Evolutionary conservation across 2,113 vertebrate species (phyloP).

Genomic region (Cervus canadensis): DNA sequence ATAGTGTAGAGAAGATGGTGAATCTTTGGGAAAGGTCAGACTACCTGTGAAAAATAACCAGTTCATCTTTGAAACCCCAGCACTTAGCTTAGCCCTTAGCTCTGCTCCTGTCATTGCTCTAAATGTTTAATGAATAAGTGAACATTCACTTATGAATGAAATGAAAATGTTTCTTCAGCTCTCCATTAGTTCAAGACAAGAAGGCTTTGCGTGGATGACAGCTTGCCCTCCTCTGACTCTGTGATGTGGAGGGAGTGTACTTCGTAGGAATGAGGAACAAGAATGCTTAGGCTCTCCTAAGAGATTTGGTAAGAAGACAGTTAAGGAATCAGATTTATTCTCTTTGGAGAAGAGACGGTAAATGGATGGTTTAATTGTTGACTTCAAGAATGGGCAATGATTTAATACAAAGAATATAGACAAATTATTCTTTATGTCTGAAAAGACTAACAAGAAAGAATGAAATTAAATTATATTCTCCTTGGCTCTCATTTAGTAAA

Average conservation of each 20-base stretch:
- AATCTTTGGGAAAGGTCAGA: not conserved
- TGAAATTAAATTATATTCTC: not conserved
- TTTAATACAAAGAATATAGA: not conserved
- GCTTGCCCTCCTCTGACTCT: not conserved
- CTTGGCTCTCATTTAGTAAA: not conserved
- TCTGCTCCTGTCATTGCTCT: not conserved
- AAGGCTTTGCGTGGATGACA: not conserved
- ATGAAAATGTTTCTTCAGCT: not conserved
- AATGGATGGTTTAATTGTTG: not conserved
- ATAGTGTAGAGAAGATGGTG: not conserved
- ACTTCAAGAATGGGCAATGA: not conserved
- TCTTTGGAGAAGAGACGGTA: conserved; percentile 10
- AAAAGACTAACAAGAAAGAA: not conserved
- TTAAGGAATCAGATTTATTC: conserved; percentile 25
- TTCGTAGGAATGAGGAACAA: not conserved
- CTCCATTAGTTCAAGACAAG: not conserved
- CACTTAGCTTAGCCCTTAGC: not conserved
- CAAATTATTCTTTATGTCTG: conserved; percentile 11
- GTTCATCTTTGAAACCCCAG: not conserved
- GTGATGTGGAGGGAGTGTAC: not conserved
- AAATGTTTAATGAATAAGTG: not conserved
- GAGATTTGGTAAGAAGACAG: not conserved
- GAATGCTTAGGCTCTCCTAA: not conserved
- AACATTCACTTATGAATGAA: not conserved
- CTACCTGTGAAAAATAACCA: not conserved